Evolutionary conservation across 2,797 vertebrate species (phyloP).

Genomic region (Molossus molossus): DNA sequence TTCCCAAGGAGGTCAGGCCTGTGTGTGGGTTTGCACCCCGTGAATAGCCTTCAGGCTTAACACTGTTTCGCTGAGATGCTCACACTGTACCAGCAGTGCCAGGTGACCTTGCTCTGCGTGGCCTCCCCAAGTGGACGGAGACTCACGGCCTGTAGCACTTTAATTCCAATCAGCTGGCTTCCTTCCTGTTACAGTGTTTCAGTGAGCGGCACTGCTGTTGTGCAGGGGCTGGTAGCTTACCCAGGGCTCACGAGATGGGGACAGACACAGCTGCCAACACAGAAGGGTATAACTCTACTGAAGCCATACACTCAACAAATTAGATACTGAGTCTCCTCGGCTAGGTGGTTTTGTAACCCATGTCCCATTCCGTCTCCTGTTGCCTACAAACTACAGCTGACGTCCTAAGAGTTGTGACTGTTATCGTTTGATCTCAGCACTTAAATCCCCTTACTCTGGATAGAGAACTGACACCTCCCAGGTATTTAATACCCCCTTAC

Average conservation of each 20-base stretch:
- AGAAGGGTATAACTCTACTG: constrained; percentile 71
- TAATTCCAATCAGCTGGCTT: constrained; percentile 46
- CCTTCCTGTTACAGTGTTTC: constrained; percentile 68
- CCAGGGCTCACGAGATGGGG: constrained; percentile 63
- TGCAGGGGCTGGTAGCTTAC: constrained; percentile 68
- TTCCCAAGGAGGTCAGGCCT: not conserved
- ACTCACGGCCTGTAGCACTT: constrained; percentile 55
- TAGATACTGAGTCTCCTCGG: constrained; percentile 26
- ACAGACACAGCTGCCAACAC: constrained; percentile 52
- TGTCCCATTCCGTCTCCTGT: constrained; percentile 64
- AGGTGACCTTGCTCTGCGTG: constrained; percentile 61
- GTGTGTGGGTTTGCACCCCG: constrained; percentile 11
- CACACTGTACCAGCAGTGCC: constrained; percentile 54
- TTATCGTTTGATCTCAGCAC: not conserved
- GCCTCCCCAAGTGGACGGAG: constrained; percentile 40
- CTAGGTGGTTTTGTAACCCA: constrained; percentile 48
- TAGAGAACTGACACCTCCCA: not conserved
- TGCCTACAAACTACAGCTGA: not conserved
- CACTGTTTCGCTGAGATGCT: constrained; percentile 46
- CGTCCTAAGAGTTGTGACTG: constrained; percentile 18
- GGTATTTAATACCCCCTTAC: too few relatives aligned
- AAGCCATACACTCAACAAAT: constrained; percentile 64
- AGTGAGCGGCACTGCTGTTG: constrained; percentile 76
- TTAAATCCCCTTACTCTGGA: not conserved
- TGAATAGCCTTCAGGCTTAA: constrained; percentile 72